These are phyloP conservation scores for Phalanger gymnotis DNA, from an alignment of 2,797 vertebrate genomes.

Conservation along the genomic window DNA sequence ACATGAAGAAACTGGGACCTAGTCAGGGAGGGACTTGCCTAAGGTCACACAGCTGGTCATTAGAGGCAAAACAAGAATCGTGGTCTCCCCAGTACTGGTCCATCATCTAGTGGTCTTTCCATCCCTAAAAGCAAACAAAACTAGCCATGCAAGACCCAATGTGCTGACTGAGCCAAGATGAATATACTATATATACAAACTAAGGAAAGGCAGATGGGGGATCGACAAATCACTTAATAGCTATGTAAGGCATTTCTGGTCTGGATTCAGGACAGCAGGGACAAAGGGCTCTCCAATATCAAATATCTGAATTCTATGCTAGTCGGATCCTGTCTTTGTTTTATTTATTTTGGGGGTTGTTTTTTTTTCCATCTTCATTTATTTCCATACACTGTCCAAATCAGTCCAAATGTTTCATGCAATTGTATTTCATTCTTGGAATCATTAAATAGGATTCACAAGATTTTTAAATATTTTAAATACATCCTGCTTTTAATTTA, in stretches of 20 bases:
- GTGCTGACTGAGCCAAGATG: background rate
- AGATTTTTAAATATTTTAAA: background rate
- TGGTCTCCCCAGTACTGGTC: background rate
- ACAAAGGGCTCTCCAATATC: background rate
- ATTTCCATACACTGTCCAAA: background rate
- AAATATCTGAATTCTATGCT: background rate
- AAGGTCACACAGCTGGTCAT: background rate
- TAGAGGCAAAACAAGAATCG: background rate
- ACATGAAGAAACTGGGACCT: background rate
- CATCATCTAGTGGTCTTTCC: background rate
- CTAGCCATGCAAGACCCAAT: background rate
- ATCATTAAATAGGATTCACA: background rate
- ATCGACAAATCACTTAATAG: background rate
- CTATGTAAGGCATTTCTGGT: constrained; percentile 1
- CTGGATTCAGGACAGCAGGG: constrained; percentile 2
- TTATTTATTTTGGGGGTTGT: background rate
- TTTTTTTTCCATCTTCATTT: background rate
- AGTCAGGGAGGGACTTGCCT: background rate
- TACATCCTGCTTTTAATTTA: background rate
- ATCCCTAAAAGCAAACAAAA: constrained; percentile 1
- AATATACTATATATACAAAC: constrained; percentile 1
- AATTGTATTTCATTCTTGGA: background rate
- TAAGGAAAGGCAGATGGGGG: constrained; percentile 1
- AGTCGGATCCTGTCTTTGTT: background rate
- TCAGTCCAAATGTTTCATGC: background rate